Evolutionary conservation across 30 jellyfish, hydroid and myxozoan genomes (phyloP).

Genomic region (Nemopilema nomurai): DNA sequence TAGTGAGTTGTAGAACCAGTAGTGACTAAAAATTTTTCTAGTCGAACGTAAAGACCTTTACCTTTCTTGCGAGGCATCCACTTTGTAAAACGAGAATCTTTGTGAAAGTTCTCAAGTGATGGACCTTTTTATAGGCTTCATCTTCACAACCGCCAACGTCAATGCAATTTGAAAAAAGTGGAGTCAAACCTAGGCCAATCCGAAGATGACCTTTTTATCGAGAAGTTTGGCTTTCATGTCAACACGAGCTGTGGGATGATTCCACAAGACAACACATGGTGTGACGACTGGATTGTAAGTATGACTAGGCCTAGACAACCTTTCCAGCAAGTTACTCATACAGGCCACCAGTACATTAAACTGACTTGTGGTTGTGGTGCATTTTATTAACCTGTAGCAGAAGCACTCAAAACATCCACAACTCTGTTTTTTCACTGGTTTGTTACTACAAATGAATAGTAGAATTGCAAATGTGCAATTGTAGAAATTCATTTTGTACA

Average conservation of each 20-base stretch:
- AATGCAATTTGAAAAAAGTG: neutral
- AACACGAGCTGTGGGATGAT: conserved; percentile 72
- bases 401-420: no score
- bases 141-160: conserved; percentile 50
- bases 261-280: conserved; percentile 69
- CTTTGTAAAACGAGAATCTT: no score
- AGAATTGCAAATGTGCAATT: no score
- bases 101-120: neutral
- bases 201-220: neutral
- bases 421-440: no score
- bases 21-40: neutral
- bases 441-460: no score
- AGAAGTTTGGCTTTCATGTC: conserved; percentile 69
- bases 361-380: no score
- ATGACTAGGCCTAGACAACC: no score
- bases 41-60: neutral
- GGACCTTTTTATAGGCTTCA: conserved; percentile 43
- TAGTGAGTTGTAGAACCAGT: no score
- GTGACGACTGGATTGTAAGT: conserved; percentile 57
- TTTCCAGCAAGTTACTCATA: no score
- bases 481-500: no score
- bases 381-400: no score
- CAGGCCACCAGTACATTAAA: neutral
- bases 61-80: neutral
- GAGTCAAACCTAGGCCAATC: conserved; percentile 23